Base-by-base conservation (phyloP, 2,888 invertebrate genomes). In the Euplagia quadripunctaria region DNA sequence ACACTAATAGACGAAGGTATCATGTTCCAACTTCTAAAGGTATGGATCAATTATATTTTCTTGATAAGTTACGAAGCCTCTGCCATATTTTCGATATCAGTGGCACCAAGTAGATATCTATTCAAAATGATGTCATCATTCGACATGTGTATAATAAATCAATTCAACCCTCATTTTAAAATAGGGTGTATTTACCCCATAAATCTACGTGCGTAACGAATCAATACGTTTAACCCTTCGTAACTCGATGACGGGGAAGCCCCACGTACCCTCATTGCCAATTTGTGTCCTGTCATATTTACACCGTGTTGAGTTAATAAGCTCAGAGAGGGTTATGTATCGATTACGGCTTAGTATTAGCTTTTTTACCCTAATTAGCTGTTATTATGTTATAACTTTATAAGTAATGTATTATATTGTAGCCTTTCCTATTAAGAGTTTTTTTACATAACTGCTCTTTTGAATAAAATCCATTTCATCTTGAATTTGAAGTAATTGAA, bases 231-330 rank as follows among this genome's bases (percentile, higher is more conserved):
- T 68, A 68, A 63, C 83, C 84, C 82, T 68, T 65, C 55, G 83
- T 77, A 83, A 83, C 67, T 9, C 12, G 75, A 83, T 73, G 52
- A 68, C 7, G 51, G 58, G 51, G 80, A 84, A 84, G 80, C 83
- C 82, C 64, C 43, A 73, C 68, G 63, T 43, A 7, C 67, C 49
- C 72, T 74, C 64, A 65, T 73, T 70, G 76, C 55, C 80, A 78
- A 84, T 82, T 84, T 79, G 78, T 82, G 65, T 70, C 49, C 69
- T 72, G 79, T 82, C 77, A 83, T 80, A 83, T 80, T 83, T 82
- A 84, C 82, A 80, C 76, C 77, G 41, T 82, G 79, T 82, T 51
- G 64, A 49, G 72, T 67, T 67, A 63, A 70, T 55, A 66, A 64
- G 51, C 42, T 31, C 12, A 42, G 49, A 17, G 8, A 51, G 74